These are phyloP conservation scores for Rhopalosiphum padi DNA, from an alignment of 1,140 invertebrate species.

Conservation along the genomic window DNA sequence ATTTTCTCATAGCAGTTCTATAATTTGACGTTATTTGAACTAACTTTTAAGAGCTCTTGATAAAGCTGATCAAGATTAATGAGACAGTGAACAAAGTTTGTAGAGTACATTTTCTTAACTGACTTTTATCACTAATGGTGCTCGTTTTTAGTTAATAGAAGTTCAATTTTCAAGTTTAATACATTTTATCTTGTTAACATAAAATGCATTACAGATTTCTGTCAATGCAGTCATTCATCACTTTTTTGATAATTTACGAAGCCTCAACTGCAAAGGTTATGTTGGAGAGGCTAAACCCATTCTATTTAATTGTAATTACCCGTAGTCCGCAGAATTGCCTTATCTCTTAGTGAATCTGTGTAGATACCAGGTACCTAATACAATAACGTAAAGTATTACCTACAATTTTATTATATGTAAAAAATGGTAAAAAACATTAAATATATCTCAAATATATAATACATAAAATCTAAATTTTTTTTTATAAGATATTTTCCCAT, in stretches of 20 bases:
- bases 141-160: conserved; percentile 32
- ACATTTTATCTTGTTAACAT: conserved; percentile 39
- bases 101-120: neutral
- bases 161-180: conserved; percentile 34
- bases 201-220: conserved; percentile 27
- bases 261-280: neutral
- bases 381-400: neutral
- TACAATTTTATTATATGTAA: neutral
- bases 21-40: conserved; percentile 39
- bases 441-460: neutral
- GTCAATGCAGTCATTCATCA: conserved; percentile 8
- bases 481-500: neutral
- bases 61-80: conserved; percentile 40
- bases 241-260: neutral
- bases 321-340: neutral
- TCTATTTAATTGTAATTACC: neutral
- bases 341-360: neutral
- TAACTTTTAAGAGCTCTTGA: conserved; percentile 40
- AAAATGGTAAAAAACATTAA: neutral
- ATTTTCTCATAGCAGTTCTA: neutral
- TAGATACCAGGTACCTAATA: neutral
- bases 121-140: conserved; percentile 16
- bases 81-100: conserved; percentile 11
- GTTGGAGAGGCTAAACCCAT: neutral
- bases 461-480: neutral